Percentiles rank a stretch among this genome's conserved stretches.
Evolutionary conservation across 1,140 invertebrate species (phyloP).

Genomic region (Bombus impatiens): DNA sequence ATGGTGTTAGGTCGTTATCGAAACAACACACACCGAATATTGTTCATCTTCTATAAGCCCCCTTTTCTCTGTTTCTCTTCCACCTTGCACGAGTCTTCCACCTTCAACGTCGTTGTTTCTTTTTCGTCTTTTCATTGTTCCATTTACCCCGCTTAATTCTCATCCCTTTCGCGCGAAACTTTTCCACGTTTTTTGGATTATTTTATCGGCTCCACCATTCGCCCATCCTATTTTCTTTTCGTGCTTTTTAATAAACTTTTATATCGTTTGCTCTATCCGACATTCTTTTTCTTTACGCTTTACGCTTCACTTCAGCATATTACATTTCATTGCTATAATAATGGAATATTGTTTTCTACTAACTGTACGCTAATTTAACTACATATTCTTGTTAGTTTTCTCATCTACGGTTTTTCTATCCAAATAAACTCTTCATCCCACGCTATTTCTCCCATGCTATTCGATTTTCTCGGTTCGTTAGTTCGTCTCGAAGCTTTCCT

Average conservation of each 20-base stretch:
- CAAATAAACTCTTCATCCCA: background rate
- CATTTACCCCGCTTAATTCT: background rate
- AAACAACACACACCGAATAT: background rate
- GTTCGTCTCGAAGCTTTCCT: background rate
- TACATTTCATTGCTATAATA: background rate
- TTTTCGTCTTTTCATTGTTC: background rate
- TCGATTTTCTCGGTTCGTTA: background rate
- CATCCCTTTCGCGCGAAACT: background rate
- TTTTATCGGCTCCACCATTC: background rate
- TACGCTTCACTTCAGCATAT: background rate
- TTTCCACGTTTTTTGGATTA: background rate
- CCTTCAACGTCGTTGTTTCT: background rate
- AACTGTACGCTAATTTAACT: background rate
- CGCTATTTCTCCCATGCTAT: background rate
- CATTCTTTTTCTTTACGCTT: background rate
- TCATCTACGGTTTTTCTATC: background rate
- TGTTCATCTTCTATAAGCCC: background rate
- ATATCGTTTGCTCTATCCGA: background rate
- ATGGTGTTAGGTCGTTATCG: conserved; percentile 13
- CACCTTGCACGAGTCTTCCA: background rate
- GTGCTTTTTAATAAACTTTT: background rate
- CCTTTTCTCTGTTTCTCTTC: background rate
- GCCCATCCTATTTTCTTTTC: background rate
- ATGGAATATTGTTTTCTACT: background rate
- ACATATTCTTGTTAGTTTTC: background rate